Percentiles rank a stretch among this genome's conserved stretches.
Conservation (phyloP, 2,113 vertebrate species). For the Vidua macroura region DNA sequence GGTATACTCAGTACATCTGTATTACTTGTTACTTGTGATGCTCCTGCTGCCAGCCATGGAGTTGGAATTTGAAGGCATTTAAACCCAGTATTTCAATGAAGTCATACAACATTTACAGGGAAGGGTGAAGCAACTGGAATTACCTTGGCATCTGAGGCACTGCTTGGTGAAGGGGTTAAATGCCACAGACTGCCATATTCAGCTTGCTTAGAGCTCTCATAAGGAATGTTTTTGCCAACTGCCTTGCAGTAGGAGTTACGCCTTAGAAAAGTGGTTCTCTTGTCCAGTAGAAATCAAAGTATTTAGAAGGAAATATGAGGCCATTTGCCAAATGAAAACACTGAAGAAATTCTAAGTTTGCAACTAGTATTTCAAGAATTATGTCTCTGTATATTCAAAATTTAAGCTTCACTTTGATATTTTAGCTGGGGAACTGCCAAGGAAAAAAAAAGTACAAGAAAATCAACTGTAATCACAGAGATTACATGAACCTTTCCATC, state of each 20-base stretch:
- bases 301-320: not conserved
- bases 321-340: not conserved
- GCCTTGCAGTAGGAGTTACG: not conserved
- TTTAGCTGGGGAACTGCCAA: not conserved
- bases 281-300: not conserved
- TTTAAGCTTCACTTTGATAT: not conserved
- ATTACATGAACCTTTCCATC: not conserved
- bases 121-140: not conserved
- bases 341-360: not conserved
- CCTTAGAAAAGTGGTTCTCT: not conserved
- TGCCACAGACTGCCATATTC: not conserved
- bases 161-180: not conserved
- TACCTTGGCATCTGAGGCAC: not conserved
- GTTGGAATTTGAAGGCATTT: not conserved
- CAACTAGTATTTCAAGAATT: not conserved
- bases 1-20: not conserved
- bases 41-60: not conserved
- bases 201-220: not conserved
- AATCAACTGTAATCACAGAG: not conserved
- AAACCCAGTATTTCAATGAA: not conserved
- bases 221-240: not conserved
- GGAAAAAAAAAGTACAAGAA: not conserved
- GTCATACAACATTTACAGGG: not conserved
- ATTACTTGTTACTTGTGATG: not conserved
- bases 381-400: rapidly evolving